These are phyloP conservation scores for Lithophane semibrunnea DNA, from an alignment of 2,888 invertebrate genomes.

Conservation along the genomic window DNA sequence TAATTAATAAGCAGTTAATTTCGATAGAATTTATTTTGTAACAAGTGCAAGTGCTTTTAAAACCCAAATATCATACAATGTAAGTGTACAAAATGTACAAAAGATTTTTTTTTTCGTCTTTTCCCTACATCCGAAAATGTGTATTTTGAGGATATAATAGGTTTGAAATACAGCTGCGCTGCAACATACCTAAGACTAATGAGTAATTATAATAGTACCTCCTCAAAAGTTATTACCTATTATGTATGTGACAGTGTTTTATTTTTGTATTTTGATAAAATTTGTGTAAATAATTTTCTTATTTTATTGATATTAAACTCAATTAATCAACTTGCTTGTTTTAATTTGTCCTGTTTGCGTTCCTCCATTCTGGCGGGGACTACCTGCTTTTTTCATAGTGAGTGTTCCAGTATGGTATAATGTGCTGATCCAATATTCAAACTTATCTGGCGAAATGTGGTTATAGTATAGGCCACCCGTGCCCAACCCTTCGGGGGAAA, in stretches of 20 bases:
- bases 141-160: constrained; percentile 62
- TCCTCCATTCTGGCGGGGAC: neutral
- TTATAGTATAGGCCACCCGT: neutral
- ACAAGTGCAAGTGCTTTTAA: constrained; percentile 42
- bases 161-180: constrained; percentile 70
- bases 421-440: neutral
- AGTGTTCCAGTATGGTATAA: no score
- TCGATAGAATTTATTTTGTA: constrained; percentile 16
- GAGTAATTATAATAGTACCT: constrained; percentile 78
- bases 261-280: constrained; percentile 91
- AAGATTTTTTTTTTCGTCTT: constrained; percentile 59
- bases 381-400: neutral
- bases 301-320: constrained; percentile 91
- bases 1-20: constrained; percentile 34
- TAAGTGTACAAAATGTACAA: constrained; percentile 69
- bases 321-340: constrained; percentile 83
- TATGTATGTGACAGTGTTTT: constrained; percentile 90
- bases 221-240: constrained; percentile 82
- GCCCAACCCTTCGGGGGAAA: neutral
- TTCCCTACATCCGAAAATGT: constrained; percentile 56
- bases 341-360: constrained; percentile 39
- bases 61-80: constrained; percentile 56
- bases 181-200: constrained; percentile 77
- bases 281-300: constrained; percentile 90
- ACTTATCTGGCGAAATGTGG: neutral